Base-by-base conservation (phyloP, 2,113 vertebrate genomes). In the Dasyprocta punctata region DNA sequence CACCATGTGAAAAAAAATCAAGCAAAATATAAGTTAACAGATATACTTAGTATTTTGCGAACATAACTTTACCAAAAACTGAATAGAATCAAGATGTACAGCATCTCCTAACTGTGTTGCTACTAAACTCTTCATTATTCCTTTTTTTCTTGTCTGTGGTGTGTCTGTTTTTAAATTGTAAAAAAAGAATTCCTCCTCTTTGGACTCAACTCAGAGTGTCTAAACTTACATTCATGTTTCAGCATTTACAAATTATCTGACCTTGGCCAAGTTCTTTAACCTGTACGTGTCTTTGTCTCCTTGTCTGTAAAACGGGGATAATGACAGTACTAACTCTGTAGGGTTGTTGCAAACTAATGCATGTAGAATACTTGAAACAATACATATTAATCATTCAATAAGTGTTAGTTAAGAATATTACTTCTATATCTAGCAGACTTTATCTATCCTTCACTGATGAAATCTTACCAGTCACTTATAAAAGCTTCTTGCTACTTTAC, bases 1-100 rank as follows among this genome's bases (percentile, higher is more conserved):
- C 22, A 22, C 3, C 7, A 85, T 78, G 47, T 94, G 67, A 94
- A 93, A 89, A 44, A 94, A 93, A 89, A 44, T 92, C 63, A 95
- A 97, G 0, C 6, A 9, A 87, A 95, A 65, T 95, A 47, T 90
- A 60, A 22, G 86, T 95, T 61, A 78, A 30, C n/a, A 54, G 26
- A 33, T 54, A 84, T 30, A 11, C 26, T 69, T 77, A 81, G 58
- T 44, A 63, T 86, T 83, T 92, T 80, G 44, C 13, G 86, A 87
- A 44, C 36, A 84, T 36, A 36, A 30, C 73, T 94, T 9, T 81
- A 56, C 14, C 20, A 83, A 65, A 77, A 89, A 81, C 52, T 92
- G 36, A 56, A 20, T 54, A 49, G 71, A 73, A 80, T 86, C 73
- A 89, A 85, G 58, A 63, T 71, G 63, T 91, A 81, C 14, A 14